phyloP scores from a whole-genome alignment of 2,797 vertebrate species.

The Otolemur crassicaudatus region DNA sequence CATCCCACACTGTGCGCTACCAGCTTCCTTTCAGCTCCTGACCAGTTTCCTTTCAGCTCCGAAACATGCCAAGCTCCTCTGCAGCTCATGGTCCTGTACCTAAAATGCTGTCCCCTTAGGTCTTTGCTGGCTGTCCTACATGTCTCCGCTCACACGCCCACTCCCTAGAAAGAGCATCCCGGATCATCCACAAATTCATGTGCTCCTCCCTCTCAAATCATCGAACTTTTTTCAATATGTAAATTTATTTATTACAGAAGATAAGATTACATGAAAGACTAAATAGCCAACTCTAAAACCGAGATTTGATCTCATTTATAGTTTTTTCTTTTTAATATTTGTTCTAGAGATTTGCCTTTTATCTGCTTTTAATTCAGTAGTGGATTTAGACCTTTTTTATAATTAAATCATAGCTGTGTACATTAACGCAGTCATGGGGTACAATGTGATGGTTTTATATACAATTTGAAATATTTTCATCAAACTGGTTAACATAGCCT shows the following conservation, averaged over 20 bases:
- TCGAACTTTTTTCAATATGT: neutral
- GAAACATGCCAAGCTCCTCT: neutral
- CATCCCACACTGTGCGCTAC: neutral
- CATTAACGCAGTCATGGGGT: no score
- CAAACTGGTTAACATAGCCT: no score
- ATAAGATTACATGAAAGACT: neutral
- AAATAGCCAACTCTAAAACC: neutral
- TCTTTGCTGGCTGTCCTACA: neutral
- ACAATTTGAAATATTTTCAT: no score
- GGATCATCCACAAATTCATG: neutral
- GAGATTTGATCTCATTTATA: neutral
- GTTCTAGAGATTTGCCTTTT: neutral
- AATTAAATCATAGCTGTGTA: no score
- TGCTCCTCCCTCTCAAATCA: neutral
- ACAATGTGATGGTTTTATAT: no score
- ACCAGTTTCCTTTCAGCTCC: neutral
- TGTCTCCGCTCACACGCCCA: neutral
- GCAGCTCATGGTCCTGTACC: neutral
- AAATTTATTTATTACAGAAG: conserved; percentile 3
- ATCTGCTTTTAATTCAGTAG: neutral
- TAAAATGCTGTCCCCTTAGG: neutral
- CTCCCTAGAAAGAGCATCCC: neutral
- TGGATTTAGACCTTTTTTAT: neutral
- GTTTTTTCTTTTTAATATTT: conserved; percentile 16
- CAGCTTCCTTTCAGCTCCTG: neutral